Evolutionary conservation across 2,797 vertebrate genomes (phyloP).

Genomic region (Craterocephalus amniculus): DNA sequence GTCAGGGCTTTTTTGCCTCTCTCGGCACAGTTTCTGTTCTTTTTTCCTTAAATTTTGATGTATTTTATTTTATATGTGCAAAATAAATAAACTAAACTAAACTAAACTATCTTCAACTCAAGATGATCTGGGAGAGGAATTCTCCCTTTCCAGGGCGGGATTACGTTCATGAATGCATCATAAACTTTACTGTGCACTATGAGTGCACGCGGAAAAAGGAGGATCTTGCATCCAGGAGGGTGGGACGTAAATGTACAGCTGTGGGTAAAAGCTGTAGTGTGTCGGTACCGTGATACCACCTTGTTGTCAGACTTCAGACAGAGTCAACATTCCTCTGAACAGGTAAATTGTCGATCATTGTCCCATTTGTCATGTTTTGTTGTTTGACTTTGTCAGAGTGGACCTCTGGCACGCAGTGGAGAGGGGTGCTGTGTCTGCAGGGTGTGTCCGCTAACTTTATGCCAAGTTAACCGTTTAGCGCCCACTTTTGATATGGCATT

Average conservation of each 20-base stretch:
- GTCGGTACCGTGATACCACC: background rate
- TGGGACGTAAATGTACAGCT: conserved; percentile 25
- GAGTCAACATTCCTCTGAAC: background rate
- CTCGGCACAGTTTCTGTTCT: too few species aligned
- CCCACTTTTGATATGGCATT: background rate
- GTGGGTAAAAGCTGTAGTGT: conserved; percentile 11
- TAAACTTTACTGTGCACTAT: background rate
- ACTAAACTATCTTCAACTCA: too few species aligned
- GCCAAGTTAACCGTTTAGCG: conserved; percentile 9
- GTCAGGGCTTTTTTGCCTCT: too few species aligned
- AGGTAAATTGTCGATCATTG: conserved; percentile 49
- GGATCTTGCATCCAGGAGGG: conserved; percentile 40
- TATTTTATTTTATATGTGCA: too few species aligned
- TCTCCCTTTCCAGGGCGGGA: too few species aligned
- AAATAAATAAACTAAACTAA: too few species aligned
- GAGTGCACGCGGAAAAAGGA: conserved; percentile 19
- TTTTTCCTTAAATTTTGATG: too few species aligned
- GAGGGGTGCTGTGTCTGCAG: conserved; percentile 12
- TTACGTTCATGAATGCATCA: conserved; percentile 18
- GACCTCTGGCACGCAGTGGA: background rate
- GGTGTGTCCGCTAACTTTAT: conserved; percentile 58
- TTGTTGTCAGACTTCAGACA: background rate
- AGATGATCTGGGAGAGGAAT: too few species aligned
- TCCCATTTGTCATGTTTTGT: background rate
- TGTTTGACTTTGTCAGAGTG: accelerated